Conservation (phyloP, 2,797 vertebrate species). For the Limnodromus scolopaceus region DNA sequence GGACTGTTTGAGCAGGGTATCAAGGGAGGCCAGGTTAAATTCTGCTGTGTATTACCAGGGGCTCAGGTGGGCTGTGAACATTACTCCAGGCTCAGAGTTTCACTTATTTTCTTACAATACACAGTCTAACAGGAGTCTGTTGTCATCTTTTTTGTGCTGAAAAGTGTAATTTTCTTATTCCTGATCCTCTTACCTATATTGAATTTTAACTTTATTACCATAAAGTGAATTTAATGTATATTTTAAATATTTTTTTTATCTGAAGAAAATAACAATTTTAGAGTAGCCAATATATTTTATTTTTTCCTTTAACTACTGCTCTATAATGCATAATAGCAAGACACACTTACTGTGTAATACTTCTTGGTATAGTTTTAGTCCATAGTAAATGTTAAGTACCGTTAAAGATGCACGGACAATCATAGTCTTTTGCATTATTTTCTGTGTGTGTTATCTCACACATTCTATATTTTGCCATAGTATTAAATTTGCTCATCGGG, state of each 20-base stretch:
- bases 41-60: background rate
- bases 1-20: background rate
- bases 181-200: background rate
- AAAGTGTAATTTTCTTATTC: background rate
- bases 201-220: background rate
- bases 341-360: background rate
- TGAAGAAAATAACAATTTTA: background rate
- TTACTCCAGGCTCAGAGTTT: background rate
- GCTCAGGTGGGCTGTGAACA: background rate
- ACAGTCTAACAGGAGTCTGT: background rate
- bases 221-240: background rate
- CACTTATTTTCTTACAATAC: background rate
- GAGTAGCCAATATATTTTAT: background rate
- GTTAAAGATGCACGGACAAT: slow-evolving; percentile 6
- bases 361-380: background rate
- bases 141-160: background rate
- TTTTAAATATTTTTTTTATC: background rate
- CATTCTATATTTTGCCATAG: slow-evolving; percentile 40
- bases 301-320: background rate
- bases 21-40: background rate
- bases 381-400: background rate
- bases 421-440: background rate
- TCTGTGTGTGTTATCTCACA: background rate
- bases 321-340: background rate
- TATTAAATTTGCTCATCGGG: slow-evolving; percentile 68